Evolutionary conservation across 2,797 vertebrate species (phyloP).

Genomic region (Myripristis murdjan): DNA sequence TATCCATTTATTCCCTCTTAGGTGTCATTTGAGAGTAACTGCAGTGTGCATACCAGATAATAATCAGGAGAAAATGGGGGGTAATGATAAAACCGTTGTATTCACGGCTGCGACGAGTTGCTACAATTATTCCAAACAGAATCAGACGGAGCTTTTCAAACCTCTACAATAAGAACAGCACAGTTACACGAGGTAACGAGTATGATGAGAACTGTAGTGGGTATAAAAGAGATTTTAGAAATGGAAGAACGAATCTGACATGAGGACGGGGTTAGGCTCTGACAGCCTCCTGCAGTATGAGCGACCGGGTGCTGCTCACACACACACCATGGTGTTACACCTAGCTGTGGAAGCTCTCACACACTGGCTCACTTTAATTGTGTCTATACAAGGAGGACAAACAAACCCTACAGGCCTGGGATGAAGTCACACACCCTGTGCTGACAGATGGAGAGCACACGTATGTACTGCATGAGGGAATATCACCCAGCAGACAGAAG

Average conservation of each 20-base stretch:
- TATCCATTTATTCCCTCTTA: constrained; percentile 40
- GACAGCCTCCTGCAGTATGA: constrained; percentile 37
- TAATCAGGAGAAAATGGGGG: constrained; percentile 42
- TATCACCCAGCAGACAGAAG: background rate
- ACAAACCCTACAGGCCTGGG: background rate
- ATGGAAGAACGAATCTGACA: constrained; percentile 22
- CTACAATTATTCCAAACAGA: constrained; percentile 12
- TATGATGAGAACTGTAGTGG: constrained; percentile 9
- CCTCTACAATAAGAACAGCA: background rate
- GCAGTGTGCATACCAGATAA: constrained; percentile 28
- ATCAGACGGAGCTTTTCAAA: constrained; percentile 12
- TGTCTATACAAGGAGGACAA: background rate
- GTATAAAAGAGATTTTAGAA: constrained; percentile 15
- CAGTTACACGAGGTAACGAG: background rate
- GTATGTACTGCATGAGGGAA: background rate
- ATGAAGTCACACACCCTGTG: constrained; percentile 1
- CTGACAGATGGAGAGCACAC: background rate
- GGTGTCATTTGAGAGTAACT: constrained; percentile 47
- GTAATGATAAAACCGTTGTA: constrained; percentile 8
- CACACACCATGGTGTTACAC: constrained; percentile 28
- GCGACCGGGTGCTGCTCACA: constrained; percentile 20
- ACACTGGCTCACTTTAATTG: background rate
- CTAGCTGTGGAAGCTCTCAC: constrained; percentile 21
- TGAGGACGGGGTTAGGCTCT: constrained; percentile 35
- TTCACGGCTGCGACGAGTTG: background rate